Conservation (phyloP, 2,797 vertebrate species). For the Arctocebus calabarensis region DNA sequence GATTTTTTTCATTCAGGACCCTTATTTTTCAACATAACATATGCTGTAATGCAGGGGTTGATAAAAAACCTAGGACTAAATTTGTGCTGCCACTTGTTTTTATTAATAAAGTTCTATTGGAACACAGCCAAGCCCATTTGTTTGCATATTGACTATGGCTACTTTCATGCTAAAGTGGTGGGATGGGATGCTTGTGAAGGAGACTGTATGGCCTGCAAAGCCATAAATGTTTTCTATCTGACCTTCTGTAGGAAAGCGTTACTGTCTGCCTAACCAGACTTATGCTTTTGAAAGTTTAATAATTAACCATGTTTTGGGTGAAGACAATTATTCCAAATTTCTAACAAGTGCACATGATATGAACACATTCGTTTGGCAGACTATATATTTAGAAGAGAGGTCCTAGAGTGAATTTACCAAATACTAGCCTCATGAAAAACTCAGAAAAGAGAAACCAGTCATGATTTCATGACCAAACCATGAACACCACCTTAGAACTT, state of each 20-base stretch:
- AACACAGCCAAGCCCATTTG: not conserved
- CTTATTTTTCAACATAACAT: not conserved
- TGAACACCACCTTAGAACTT: not conserved
- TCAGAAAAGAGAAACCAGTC: not conserved
- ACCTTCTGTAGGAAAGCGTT: not conserved
- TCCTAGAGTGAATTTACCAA: not conserved
- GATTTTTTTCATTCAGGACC: not conserved
- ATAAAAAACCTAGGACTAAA: not conserved
- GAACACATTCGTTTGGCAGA: not conserved
- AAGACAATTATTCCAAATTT: constrained; percentile 7
- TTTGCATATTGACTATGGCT: not conserved
- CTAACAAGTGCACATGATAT: not conserved
- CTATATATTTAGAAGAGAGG: not conserved
- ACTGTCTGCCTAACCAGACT: not conserved
- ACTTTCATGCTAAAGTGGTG: not conserved
- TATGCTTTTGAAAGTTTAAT: not conserved
- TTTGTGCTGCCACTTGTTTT: not conserved
- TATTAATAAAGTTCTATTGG: constrained; percentile 11
- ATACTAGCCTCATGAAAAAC: not conserved
- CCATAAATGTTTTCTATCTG: not conserved
- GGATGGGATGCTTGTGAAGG: not conserved
- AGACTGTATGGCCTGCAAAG: not conserved
- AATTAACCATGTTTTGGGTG: not conserved
- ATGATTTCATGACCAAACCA: not conserved
- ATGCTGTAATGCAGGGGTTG: not conserved